Percentiles rank a stretch among this genome's conserved stretches.
Evolutionary conservation across 64 coral and sea anemone species (phyloP).

Genomic region (Montipora foliosa): DNA sequence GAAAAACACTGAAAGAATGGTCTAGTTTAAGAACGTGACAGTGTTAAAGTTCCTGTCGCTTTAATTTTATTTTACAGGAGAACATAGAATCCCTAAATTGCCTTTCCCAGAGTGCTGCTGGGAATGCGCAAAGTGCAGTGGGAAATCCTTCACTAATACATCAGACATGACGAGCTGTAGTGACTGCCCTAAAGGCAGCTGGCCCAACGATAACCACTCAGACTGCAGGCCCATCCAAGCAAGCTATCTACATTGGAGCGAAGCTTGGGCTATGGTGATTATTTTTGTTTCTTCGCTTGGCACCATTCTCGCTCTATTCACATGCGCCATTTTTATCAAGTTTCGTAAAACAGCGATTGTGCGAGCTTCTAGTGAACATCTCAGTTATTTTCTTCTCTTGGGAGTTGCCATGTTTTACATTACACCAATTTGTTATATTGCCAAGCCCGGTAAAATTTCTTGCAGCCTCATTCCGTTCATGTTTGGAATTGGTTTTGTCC

Average conservation of each 20-base stretch:
- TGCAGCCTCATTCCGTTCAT: slow-evolving; percentile 64
- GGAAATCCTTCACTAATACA: slow-evolving; percentile 61
- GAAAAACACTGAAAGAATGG: too few relatives aligned
- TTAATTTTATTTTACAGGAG: slow-evolving; percentile 19
- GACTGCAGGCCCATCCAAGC: slow-evolving; percentile 49
- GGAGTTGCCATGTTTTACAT: slow-evolving; percentile 70
- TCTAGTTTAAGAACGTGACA: too few relatives aligned
- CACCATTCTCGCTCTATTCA: slow-evolving; percentile 9
- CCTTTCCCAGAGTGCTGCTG: slow-evolving; percentile 79
- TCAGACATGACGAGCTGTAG: slow-evolving; percentile 49
- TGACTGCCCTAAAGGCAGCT: slow-evolving; percentile 63
- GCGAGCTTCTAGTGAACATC: slow-evolving; percentile 59
- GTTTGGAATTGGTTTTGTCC: slow-evolving; percentile 69
- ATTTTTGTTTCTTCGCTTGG: slow-evolving; percentile 49
- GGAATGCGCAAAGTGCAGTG: slow-evolving; percentile 66
- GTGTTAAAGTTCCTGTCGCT: background rate
- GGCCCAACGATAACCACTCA: slow-evolving; percentile 45
- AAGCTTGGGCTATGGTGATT: slow-evolving; percentile 52
- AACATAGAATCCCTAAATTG: slow-evolving; percentile 50
- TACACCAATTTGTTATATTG: slow-evolving; percentile 43
- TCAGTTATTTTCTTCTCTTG: slow-evolving; percentile 52
- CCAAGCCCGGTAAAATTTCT: slow-evolving; percentile 39
- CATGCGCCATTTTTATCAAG: slow-evolving; percentile 37
- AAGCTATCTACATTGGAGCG: slow-evolving; percentile 33
- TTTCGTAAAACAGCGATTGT: slow-evolving; percentile 57